A percentile compares a stretch with the other conserved stretches of the same genome.
phyloP scores from a whole-genome alignment of 2,113 vertebrate species.

The Tursiops truncatus region DNA sequence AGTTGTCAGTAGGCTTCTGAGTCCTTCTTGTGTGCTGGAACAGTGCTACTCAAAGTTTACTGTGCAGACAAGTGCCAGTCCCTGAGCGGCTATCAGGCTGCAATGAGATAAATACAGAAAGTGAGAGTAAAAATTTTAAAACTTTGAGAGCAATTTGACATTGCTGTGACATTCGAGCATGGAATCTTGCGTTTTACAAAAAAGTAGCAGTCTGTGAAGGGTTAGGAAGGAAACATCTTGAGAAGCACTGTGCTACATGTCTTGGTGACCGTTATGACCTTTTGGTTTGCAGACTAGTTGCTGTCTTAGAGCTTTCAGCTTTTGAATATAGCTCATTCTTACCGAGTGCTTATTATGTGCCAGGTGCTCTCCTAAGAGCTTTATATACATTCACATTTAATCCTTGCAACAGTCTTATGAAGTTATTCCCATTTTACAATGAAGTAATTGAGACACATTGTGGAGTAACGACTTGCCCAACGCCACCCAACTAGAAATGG shows the following conservation, averaged over 20 bases:
- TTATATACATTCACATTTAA: conserved; percentile 54
- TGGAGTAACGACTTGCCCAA: not conserved
- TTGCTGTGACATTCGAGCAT: not conserved
- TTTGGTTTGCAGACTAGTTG: not conserved
- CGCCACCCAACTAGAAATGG: not conserved
- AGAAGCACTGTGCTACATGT: conserved; percentile 60
- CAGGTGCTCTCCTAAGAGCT: not conserved
- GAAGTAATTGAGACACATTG: not conserved
- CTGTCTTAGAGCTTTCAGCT: not conserved
- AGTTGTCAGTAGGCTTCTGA: not conserved
- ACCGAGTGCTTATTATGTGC: not conserved
- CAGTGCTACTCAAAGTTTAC: conserved; percentile 52
- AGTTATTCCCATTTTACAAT: conserved; percentile 1
- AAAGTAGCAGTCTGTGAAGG: not conserved
- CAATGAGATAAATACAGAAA: not conserved
- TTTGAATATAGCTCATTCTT: conserved; percentile 19
- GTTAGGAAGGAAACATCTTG: conserved; percentile 27
- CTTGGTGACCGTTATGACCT: not conserved
- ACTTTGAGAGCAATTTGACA: not conserved
- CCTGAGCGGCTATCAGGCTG: rapidly evolving
- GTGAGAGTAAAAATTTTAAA: not conserved
- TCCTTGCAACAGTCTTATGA: conserved; percentile 56
- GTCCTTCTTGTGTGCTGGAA: not conserved
- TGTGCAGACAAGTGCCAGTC: not conserved
- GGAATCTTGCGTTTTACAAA: conserved; percentile 15